A percentile compares a stretch with the other conserved stretches of the same genome.
Conservation (phyloP, 2,113 vertebrate species). For the Ellobius talpinus region DNA sequence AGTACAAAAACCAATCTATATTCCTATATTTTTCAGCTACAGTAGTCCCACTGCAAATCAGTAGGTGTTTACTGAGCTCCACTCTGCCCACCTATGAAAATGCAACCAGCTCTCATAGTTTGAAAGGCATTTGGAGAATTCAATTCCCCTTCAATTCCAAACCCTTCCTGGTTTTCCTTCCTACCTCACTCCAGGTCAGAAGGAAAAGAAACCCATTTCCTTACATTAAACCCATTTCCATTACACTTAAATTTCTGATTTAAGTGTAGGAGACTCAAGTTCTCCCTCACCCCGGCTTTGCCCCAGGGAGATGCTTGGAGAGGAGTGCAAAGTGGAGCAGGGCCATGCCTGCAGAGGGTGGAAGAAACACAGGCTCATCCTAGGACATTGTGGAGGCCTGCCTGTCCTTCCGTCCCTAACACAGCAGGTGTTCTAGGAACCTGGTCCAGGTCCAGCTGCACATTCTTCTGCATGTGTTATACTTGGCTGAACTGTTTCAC, state of each 20-base stretch:
- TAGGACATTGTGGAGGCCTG: background rate
- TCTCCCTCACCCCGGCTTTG: background rate
- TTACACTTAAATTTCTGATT: too few relatives aligned
- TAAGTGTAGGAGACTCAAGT: background rate
- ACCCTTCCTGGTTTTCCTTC: background rate
- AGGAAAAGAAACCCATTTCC: background rate
- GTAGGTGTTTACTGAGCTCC: background rate
- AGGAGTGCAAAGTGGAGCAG: background rate
- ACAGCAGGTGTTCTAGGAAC: background rate
- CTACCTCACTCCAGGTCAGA: background rate
- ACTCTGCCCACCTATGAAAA: background rate
- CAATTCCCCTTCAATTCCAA: background rate
- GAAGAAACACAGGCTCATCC: background rate
- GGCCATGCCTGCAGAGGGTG: background rate
- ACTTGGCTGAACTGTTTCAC: background rate
- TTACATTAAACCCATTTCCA: too few relatives aligned
- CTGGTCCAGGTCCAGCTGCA: background rate
- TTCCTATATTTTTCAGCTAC: background rate
- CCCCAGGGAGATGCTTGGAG: background rate
- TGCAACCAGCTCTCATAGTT: background rate
- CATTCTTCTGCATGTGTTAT: background rate
- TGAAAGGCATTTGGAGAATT: constrained; percentile 25
- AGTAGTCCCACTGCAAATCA: background rate
- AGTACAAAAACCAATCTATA: background rate
- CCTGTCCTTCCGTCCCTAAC: background rate